These are phyloP conservation scores for Lumbricus terrestris DNA, from an alignment of 2,888 invertebrate species.

Conservation along the genomic window DNA sequence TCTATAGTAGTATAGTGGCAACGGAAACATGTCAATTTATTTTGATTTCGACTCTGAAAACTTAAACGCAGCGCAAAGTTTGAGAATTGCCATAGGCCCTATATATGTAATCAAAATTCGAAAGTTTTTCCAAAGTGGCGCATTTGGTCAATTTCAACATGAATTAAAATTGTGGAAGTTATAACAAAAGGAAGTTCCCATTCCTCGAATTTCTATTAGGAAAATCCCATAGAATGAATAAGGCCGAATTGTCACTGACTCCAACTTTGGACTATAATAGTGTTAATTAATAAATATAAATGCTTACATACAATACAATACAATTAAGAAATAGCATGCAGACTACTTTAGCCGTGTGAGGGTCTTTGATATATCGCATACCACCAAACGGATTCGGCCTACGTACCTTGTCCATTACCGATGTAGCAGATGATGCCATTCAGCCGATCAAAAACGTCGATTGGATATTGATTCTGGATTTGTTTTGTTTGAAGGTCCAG, in stretches of 20 bases:
- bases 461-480: not conserved
- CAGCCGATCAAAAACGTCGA: not conserved
- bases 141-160: not conserved
- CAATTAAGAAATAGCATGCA: not conserved
- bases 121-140: not conserved
- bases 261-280: not conserved
- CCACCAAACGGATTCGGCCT: not conserved
- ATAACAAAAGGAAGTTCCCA: not conserved
- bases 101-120: not conserved
- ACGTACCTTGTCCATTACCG: not conserved
- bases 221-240: not conserved
- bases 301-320: no score
- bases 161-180: not conserved
- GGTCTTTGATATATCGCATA: not conserved
- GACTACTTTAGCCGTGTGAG: no score
- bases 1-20: no score
- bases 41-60: not conserved
- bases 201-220: not conserved
- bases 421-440: conserved; percentile 14
- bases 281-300: no score
- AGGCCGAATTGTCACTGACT: not conserved
- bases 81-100: not conserved
- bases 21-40: not conserved
- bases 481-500: not conserved
- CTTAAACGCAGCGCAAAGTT: not conserved